These are phyloP conservation scores for Echinops telfairi DNA, from an alignment of 2,113 vertebrate genomes.

Conservation along the genomic window DNA sequence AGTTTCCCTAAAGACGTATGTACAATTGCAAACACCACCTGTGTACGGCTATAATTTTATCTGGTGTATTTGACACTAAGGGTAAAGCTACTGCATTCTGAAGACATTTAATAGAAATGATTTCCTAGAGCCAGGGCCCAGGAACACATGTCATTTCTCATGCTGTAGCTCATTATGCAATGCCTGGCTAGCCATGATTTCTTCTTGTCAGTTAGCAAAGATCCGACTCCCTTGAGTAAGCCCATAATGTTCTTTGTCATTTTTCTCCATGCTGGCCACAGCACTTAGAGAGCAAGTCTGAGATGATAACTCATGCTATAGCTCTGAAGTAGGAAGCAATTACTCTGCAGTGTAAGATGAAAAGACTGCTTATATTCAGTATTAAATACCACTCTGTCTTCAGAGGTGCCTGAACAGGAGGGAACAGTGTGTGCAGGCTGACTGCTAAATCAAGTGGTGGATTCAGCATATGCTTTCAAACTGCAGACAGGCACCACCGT, in stretches of 20 bases:
- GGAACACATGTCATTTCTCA: constrained; percentile 59
- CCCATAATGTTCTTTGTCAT: constrained; percentile 59
- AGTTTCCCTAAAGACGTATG: constrained; percentile 14
- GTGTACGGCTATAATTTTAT: not conserved
- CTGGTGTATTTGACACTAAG: constrained; percentile 36
- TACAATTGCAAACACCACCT: not conserved
- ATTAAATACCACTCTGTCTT: constrained; percentile 82
- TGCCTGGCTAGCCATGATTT: constrained; percentile 64
- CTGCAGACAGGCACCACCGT: constrained; percentile 55
- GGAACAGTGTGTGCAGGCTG: constrained; percentile 64
- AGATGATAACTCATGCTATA: constrained; percentile 80
- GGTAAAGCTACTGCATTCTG: constrained; percentile 38
- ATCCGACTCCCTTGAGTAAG: constrained; percentile 77
- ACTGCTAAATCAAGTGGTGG: constrained; percentile 73
- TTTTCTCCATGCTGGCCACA: constrained; percentile 65
- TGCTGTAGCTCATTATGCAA: constrained; percentile 40
- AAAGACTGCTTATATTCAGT: constrained; percentile 79
- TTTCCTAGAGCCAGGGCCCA: constrained; percentile 53
- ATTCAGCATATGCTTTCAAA: constrained; percentile 74
- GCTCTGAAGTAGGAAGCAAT: constrained; percentile 84
- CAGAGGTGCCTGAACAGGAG: constrained; percentile 70
- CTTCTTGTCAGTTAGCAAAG: constrained; percentile 76
- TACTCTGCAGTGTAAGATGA: constrained; percentile 75
- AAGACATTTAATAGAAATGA: constrained; percentile 55
- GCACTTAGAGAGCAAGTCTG: constrained; percentile 61